Evolutionary conservation across 1,140 invertebrate species (phyloP).

Genomic region (Hesperophylax magnus): DNA sequence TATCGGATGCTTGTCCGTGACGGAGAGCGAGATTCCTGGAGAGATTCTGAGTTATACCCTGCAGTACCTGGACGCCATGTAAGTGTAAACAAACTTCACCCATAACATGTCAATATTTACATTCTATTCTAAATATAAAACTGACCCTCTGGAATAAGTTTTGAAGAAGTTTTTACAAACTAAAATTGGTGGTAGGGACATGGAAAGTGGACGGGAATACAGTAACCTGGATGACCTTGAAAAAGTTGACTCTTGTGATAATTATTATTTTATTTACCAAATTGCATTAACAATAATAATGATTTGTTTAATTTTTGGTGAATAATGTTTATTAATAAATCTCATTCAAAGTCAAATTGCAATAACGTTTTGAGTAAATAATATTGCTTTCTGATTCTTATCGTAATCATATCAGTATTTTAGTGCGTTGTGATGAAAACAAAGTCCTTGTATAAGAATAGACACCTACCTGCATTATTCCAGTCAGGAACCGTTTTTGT

Average conservation of each 20-base stretch:
- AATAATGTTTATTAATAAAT: background rate
- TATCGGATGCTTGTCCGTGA: slow-evolving; percentile 75
- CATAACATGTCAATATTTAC: slow-evolving; percentile 40
- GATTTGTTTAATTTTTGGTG: too few species aligned
- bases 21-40: slow-evolving; percentile 78
- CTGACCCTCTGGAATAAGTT: slow-evolving; percentile 30
- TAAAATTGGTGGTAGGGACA: too few species aligned
- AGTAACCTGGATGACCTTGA: too few species aligned
- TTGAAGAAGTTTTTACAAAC: too few species aligned
- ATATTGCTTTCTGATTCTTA: background rate
- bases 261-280: too few species aligned
- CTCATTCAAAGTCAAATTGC: slow-evolving; percentile 19
- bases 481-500: too few species aligned
- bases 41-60: slow-evolving; percentile 84
- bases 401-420: background rate
- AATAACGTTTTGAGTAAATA: background rate
- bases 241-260: too few species aligned
- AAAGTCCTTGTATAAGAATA: background rate
- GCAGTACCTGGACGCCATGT: slow-evolving; percentile 84
- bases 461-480: too few species aligned
- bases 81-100: slow-evolving; percentile 64
- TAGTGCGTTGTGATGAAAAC: background rate
- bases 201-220: too few species aligned
- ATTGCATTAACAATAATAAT: too few species aligned
- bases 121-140: slow-evolving; percentile 39